These are phyloP conservation scores for Peucedramus taeniatus DNA, from an alignment of 2,113 vertebrate genomes.

Conservation along the genomic window DNA sequence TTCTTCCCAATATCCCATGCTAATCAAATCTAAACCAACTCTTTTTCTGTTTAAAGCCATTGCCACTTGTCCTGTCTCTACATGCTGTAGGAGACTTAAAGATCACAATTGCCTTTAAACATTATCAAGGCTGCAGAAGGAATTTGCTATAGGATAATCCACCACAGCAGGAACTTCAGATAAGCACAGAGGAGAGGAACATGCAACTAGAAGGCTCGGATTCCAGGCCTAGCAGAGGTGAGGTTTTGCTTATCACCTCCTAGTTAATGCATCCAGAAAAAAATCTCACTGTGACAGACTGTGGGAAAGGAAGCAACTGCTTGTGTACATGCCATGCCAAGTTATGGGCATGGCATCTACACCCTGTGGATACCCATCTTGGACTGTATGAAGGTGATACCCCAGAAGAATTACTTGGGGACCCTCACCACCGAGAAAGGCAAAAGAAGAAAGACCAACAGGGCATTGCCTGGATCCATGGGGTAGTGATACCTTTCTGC, in stretches of 20 bases:
- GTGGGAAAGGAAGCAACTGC: not conserved
- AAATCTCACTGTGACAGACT: not conserved
- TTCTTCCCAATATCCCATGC: not conserved
- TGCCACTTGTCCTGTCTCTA: not conserved
- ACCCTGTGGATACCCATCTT: not conserved
- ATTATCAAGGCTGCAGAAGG: not conserved
- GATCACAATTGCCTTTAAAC: not conserved
- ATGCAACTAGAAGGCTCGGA: not conserved
- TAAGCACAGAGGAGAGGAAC: not conserved
- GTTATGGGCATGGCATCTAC: not conserved
- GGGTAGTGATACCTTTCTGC: not conserved
- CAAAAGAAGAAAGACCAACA: not conserved
- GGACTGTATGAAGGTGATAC: not conserved
- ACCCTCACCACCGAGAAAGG: fast-evolving
- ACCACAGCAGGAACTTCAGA: not conserved
- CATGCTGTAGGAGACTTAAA: not conserved
- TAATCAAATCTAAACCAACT: not conserved
- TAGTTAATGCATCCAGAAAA: not conserved
- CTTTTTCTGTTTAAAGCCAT: not conserved
- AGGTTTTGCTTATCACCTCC: not conserved
- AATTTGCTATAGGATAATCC: not conserved
- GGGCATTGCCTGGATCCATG: not conserved
- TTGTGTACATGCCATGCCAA: not conserved
- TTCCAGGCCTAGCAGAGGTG: not conserved
- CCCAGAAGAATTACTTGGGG: not conserved